Percentiles rank a stretch among this genome's conserved stretches.
Conservation (phyloP, 2,113 vertebrate species). For the Podarcis cretensis region DNA sequence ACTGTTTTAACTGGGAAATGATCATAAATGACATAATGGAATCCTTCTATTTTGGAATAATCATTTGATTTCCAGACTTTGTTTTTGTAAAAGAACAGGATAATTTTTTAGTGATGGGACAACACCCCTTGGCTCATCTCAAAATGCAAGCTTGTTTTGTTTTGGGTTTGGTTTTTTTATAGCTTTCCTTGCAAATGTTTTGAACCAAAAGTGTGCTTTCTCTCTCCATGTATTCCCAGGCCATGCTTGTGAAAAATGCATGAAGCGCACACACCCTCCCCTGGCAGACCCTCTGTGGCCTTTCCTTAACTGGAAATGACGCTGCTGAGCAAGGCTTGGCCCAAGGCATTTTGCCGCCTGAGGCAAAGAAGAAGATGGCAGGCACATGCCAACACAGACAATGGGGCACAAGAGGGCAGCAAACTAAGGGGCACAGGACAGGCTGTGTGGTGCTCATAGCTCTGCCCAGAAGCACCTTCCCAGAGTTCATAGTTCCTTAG, state of each 20-base stretch:
- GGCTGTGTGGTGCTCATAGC: no score
- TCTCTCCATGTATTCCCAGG: neutral
- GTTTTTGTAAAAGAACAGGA: slow-evolving; percentile 64
- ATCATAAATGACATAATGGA: slow-evolving; percentile 26
- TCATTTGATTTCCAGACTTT: slow-evolving; percentile 63
- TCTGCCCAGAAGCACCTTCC: no score
- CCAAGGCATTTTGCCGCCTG: no score
- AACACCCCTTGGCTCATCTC: slow-evolving; percentile 46
- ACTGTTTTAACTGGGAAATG: slow-evolving; percentile 58
- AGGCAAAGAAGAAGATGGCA: neutral
- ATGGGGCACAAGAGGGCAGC: no score
- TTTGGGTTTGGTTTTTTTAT: neutral
- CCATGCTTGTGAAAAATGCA: neutral
- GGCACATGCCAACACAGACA: no score
- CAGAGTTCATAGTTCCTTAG: neutral
- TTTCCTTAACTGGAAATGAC: neutral
- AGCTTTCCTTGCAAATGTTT: neutral
- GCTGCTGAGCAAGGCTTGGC: no score
- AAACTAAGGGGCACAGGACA: no score
- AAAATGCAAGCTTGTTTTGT: neutral
- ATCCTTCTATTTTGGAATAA: slow-evolving; percentile 48
- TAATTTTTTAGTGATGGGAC: slow-evolving; percentile 57
- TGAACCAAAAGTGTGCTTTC: neutral
- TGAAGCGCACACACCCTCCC: neutral
- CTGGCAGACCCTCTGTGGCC: no score